phyloP scores from a whole-genome alignment of 2,113 vertebrate species.

The Oreochromis spilurus region DNA sequence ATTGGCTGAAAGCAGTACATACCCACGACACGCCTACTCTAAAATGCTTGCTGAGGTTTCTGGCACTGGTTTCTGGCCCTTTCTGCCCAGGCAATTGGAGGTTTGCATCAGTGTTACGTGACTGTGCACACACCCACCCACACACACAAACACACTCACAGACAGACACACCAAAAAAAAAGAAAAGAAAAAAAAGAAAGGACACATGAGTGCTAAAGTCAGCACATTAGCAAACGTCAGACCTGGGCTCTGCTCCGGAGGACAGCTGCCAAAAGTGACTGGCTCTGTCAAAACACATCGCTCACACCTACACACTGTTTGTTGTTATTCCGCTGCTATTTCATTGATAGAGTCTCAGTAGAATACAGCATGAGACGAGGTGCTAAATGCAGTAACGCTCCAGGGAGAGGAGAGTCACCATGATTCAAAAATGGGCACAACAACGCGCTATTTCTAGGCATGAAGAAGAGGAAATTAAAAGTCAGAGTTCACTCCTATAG shows the following conservation, averaged over 20 bases:
- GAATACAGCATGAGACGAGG: not conserved
- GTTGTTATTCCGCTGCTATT: not conserved
- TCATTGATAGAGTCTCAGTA: not conserved
- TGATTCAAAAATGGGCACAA: not conserved
- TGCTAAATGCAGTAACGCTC: not conserved
- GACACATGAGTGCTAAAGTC: constrained; percentile 17
- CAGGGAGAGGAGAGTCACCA: not conserved
- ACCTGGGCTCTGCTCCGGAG: constrained; percentile 2
- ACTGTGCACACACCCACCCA: not conserved
- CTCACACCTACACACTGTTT: constrained; percentile 12
- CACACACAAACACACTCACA: not conserved
- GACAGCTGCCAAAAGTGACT: constrained; percentile 33
- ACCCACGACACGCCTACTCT: constrained; percentile 53
- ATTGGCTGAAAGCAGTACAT: constrained; percentile 51
- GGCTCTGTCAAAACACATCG: constrained; percentile 25
- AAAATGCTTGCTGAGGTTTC: constrained; percentile 20
- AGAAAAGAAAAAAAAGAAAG: not conserved
- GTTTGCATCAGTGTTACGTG: constrained; percentile 30
- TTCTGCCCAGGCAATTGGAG: constrained; percentile 30
- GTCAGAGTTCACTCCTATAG: not conserved
- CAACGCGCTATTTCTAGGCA: not conserved
- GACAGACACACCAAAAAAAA: not conserved
- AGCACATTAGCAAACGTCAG: constrained; percentile 18
- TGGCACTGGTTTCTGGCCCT: constrained; percentile 35
- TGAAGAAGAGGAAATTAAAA: not conserved